Evolutionary conservation across 2,113 vertebrate genomes (phyloP).

Genomic region (Takifugu flavidus): DNA sequence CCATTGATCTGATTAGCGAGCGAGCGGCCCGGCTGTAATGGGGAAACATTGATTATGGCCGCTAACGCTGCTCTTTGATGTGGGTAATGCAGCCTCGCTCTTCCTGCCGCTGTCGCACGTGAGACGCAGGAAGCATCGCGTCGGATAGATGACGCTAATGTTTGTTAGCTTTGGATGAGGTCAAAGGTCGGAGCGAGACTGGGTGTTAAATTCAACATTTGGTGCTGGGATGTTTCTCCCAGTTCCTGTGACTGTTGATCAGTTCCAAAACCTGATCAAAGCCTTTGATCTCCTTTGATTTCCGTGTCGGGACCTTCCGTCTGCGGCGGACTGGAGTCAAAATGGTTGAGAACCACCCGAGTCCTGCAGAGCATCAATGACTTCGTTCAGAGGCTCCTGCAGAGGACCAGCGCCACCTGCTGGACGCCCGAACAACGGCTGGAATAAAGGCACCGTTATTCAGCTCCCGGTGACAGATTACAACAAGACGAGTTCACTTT

Average conservation of each 20-base stretch:
- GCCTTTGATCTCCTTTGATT: too few relatives aligned
- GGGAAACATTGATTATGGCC: conserved; percentile 77
- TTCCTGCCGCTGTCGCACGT: conserved; percentile 60
- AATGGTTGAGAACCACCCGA: conserved; percentile 45
- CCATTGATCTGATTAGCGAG: conserved; percentile 50
- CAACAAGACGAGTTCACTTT: too few relatives aligned
- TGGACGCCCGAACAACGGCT: not conserved
- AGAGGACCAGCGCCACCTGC: conserved; percentile 44
- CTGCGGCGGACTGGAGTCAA: conserved; percentile 22
- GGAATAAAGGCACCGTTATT: not conserved
- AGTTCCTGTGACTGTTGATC: too few relatives aligned
- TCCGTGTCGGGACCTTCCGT: too few relatives aligned
- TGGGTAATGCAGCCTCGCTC: conserved; percentile 77
- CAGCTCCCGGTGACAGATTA: too few relatives aligned
- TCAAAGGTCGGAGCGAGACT: too few relatives aligned
- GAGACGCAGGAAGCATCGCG: too few relatives aligned
- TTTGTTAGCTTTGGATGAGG: too few relatives aligned
- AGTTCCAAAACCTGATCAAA: too few relatives aligned
- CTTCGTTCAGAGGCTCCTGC: conserved; percentile 62
- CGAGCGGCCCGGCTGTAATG: conserved; percentile 59
- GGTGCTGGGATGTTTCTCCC: too few relatives aligned
- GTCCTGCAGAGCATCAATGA: conserved; percentile 65
- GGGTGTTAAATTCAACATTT: too few relatives aligned
- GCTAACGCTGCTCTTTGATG: conserved; percentile 77
- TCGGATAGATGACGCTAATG: too few relatives aligned